Evolutionary conservation across 2,888 invertebrate species (phyloP).

Genomic region (Ophion ventricosus): DNA sequence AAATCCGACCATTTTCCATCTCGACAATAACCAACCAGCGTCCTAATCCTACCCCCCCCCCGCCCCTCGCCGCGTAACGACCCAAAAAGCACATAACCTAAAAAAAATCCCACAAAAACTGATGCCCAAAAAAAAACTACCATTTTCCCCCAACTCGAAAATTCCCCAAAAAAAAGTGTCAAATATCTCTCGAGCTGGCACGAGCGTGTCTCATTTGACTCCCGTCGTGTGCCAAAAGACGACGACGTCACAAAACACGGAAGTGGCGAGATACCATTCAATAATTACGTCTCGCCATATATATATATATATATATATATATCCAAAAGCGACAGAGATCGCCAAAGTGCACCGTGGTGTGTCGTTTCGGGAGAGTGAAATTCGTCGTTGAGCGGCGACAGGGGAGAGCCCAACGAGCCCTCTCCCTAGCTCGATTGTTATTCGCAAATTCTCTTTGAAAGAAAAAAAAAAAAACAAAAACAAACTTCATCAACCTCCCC

Average conservation of each 20-base stretch:
- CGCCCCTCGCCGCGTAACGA: too few species aligned
- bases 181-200: too few species aligned
- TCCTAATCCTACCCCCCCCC: too few species aligned
- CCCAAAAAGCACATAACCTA: too few species aligned
- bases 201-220: constrained; percentile 51
- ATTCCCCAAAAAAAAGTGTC: too few species aligned
- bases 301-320: too few species aligned
- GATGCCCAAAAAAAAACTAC: too few species aligned
- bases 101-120: too few species aligned
- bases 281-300: constrained; percentile 64
- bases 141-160: too few species aligned
- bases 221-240: constrained; percentile 15
- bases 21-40: too few species aligned
- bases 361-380: constrained; percentile 58
- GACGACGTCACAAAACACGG: constrained; percentile 49
- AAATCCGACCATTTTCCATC: too few species aligned
- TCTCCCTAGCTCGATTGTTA: constrained; percentile 85
- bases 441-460: constrained; percentile 71
- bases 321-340: constrained; percentile 63
- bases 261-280: constrained; percentile 37
- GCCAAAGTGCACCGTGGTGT: constrained; percentile 53
- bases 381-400: constrained; percentile 66
- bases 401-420: constrained; percentile 86
- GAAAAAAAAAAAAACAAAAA: too few species aligned
- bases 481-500: not conserved